Conservation (phyloP, 2,113 vertebrate genomes). For the Serilophus lunatus region DNA sequence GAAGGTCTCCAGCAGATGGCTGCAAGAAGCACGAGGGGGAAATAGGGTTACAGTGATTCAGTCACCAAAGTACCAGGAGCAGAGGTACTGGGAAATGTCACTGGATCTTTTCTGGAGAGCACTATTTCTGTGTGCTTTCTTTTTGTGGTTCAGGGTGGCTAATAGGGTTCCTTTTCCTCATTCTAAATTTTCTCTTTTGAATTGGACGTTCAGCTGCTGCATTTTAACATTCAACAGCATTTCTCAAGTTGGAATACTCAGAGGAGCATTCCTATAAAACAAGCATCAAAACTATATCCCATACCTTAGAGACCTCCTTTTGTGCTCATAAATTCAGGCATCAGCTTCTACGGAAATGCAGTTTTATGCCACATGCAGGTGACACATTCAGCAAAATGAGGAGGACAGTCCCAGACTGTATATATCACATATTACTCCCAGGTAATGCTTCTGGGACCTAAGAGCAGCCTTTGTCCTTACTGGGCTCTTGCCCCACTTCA, state of each 20-base stretch:
- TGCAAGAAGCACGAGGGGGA: neutral
- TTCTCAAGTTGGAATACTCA: neutral
- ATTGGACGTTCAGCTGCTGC: neutral
- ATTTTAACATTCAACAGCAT: neutral
- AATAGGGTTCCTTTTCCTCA: neutral
- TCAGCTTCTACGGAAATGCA: neutral
- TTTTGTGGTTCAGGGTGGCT: neutral
- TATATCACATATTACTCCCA: neutral
- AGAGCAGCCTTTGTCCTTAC: neutral
- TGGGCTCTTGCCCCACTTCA: neutral
- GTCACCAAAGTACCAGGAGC: neutral
- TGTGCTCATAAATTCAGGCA: neutral
- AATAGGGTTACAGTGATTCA: neutral
- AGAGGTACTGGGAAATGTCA: neutral
- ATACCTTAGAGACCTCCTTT: neutral
- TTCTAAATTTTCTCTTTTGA: neutral
- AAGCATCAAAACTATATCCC: neutral
- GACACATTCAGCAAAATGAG: neutral
- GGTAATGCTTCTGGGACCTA: neutral
- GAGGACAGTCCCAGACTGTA: neutral
- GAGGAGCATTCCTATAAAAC: neutral
- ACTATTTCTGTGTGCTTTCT: neutral
- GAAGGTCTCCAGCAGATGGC: neutral
- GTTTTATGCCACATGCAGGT: neutral
- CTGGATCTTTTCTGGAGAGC: neutral